These are phyloP conservation scores for Isichthys henryi DNA, from an alignment of 2,113 vertebrate species.

Conservation along the genomic window DNA sequence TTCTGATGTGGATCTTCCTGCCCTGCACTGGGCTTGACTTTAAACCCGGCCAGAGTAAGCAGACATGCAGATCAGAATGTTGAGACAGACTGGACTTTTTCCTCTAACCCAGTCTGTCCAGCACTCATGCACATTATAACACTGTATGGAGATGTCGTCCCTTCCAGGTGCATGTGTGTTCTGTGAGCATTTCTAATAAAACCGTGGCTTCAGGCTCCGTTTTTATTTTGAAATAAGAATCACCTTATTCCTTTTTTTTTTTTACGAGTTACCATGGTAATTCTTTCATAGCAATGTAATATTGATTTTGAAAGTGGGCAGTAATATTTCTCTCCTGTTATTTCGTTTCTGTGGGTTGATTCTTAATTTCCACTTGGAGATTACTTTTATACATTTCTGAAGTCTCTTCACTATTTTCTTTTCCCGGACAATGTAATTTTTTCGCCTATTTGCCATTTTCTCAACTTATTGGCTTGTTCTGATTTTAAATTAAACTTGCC, in stretches of 20 bases:
- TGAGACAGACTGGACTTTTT: constrained; percentile 49
- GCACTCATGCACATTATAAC: constrained; percentile 75
- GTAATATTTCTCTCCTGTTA: constrained; percentile 99
- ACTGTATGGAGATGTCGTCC: constrained; percentile 90
- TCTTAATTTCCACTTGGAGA: constrained; percentile 99
- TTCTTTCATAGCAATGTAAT: constrained; percentile 94
- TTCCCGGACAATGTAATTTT: constrained; percentile 90
- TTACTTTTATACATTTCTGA: constrained; percentile 99
- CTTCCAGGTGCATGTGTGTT: constrained; percentile 79
- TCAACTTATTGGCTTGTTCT: constrained; percentile 95
- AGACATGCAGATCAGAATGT: not conserved
- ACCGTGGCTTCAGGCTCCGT: constrained; percentile 89
- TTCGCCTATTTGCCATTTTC: constrained; percentile 83
- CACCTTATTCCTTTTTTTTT: constrained; percentile 85
- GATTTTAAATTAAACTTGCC: constrained; percentile 97
- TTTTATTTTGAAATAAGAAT: constrained; percentile 99
- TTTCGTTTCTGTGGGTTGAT: constrained; percentile 95
- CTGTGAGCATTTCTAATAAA: constrained; percentile 95
- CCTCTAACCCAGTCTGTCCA: constrained; percentile 73
- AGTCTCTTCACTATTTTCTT: constrained; percentile 73
- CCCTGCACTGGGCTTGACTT: constrained; percentile 36
- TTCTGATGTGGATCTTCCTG: constrained; percentile 42
- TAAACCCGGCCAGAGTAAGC: constrained; percentile 21
- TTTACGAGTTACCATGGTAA: constrained; percentile 99
- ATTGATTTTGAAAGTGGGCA: constrained; percentile 99